Percentiles rank a stretch among this genome's conserved stretches.
Evolutionary conservation across 2,113 vertebrate genomes (phyloP).

Genomic region (Murina feae): DNA sequence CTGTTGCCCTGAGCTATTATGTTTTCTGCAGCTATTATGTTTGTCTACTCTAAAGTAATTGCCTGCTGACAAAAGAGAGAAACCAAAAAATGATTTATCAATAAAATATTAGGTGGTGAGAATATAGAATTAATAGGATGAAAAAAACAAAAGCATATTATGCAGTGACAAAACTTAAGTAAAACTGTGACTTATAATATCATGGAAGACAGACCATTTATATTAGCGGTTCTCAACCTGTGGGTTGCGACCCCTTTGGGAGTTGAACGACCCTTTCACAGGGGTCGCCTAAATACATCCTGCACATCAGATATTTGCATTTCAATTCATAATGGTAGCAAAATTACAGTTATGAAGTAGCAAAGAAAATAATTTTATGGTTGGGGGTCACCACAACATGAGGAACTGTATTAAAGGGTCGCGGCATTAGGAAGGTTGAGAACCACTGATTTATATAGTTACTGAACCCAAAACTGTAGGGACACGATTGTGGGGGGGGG

Average conservation of each 20-base stretch:
- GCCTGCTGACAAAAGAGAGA: not conserved
- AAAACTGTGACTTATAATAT: not conserved
- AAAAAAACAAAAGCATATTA: not conserved
- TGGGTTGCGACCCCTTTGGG: too few relatives aligned
- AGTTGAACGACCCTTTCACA: too few relatives aligned
- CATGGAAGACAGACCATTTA: not conserved
- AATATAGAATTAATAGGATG: not conserved
- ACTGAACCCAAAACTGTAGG: not conserved
- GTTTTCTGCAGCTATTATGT: not conserved
- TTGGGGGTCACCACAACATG: too few relatives aligned
- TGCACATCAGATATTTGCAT: too few relatives aligned
- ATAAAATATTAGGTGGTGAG: not conserved
- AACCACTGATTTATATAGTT: not conserved
- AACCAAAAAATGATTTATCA: not conserved
- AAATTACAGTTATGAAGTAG: too few relatives aligned
- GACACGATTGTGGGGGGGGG: accelerated
- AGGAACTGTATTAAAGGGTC: too few relatives aligned
- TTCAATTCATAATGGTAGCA: too few relatives aligned
- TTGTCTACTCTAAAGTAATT: not conserved
- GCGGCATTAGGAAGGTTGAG: too few relatives aligned
- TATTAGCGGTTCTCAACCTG: too few relatives aligned
- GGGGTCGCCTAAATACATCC: too few relatives aligned
- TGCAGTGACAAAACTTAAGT: not conserved
- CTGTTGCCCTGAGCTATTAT: not conserved
- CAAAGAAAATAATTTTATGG: too few relatives aligned